These are phyloP conservation scores for Tolypeutes matacus DNA, from an alignment of 2,797 vertebrate genomes.

Conservation along the genomic window DNA sequence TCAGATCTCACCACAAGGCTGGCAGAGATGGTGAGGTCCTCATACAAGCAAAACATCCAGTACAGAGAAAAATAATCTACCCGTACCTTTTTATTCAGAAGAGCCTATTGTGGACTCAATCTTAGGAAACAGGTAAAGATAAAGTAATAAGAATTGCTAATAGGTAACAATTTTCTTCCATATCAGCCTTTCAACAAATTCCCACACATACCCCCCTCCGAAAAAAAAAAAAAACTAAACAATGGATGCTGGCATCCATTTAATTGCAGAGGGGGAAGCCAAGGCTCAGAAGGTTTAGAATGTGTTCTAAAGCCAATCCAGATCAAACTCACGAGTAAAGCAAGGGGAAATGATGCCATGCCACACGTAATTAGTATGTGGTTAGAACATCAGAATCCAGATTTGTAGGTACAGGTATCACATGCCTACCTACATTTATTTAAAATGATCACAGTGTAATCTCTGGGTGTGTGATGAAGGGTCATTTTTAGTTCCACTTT, in stretches of 20 bases:
- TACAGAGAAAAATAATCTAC: not conserved
- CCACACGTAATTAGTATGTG: not conserved
- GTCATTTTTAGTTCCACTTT: not conserved
- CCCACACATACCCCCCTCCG: too few species aligned
- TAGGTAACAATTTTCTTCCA: not conserved
- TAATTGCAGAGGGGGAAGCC: not conserved
- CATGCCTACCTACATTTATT: not conserved
- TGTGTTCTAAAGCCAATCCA: not conserved
- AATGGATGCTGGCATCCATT: not conserved
- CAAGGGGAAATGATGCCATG: not conserved
- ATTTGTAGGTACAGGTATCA: not conserved
- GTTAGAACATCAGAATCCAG: constrained; percentile 18
- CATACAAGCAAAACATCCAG: fast-evolving
- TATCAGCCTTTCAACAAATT: not conserved
- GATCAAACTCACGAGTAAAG: not conserved
- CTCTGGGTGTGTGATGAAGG: not conserved
- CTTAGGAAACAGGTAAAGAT: not conserved
- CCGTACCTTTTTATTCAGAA: not conserved
- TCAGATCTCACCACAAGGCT: not conserved
- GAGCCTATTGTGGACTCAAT: too few species aligned
- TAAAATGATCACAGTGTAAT: not conserved
- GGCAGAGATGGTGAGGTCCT: not conserved
- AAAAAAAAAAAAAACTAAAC: not conserved
- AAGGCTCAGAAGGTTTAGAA: not conserved
- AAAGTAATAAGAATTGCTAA: not conserved